These are phyloP conservation scores for Ophonus ardosiacus DNA, from an alignment of 2,888 invertebrate genomes.

Conservation along the genomic window DNA sequence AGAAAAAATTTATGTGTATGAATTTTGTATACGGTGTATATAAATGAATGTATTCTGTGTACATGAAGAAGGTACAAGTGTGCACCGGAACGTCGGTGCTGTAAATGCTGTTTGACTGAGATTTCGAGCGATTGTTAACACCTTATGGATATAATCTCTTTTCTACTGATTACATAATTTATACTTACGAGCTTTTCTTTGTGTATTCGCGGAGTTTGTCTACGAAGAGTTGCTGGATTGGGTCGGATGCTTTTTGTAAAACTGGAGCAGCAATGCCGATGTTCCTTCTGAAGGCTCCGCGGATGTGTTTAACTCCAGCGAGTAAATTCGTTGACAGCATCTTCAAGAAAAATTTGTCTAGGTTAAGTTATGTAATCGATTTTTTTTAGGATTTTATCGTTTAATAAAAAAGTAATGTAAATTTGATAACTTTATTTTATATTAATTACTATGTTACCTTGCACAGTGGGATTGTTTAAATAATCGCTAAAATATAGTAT, in stretches of 20 bases:
- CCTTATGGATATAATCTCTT: neutral
- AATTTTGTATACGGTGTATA: too few relatives aligned
- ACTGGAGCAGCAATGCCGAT: conserved; percentile 85
- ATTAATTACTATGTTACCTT: neutral
- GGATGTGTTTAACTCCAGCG: conserved; percentile 70
- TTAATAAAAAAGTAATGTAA: neutral
- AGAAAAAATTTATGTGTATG: too few relatives aligned
- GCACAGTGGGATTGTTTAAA: neutral
- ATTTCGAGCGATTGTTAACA: too few relatives aligned
- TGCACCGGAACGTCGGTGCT: too few relatives aligned
- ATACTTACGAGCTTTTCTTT: conserved; percentile 80
- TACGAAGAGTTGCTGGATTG: conserved; percentile 95
- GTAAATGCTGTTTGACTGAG: too few relatives aligned
- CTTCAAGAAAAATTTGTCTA: conserved; percentile 67
- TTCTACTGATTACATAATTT: conserved; percentile 56
- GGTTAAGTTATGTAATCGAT: conserved; percentile 55
- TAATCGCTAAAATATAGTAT: neutral
- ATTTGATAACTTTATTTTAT: neutral
- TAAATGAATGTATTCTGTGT: too few relatives aligned
- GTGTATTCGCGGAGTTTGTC: conserved; percentile 95
- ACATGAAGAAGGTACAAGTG: too few relatives aligned
- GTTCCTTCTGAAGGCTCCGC: conserved; percentile 79
- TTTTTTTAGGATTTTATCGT: neutral
- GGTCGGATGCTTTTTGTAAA: conserved; percentile 87
- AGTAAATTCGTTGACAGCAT: conserved; percentile 73